phyloP scores from a whole-genome alignment of 2,113 vertebrate species.

The Megalops atlanticus region DNA sequence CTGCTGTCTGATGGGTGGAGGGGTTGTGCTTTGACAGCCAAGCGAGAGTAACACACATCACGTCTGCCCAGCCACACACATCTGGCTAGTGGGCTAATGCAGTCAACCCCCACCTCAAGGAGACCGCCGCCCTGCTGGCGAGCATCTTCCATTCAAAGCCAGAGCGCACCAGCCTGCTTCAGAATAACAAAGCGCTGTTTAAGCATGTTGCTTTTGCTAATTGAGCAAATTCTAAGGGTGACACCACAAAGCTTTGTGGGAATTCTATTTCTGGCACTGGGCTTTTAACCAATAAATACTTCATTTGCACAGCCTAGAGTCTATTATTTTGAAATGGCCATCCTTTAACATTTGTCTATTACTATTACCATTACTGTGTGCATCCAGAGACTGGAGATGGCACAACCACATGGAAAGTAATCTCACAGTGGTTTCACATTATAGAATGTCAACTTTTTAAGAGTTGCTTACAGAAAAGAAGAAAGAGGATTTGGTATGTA shows the following conservation, averaged over 20 bases:
- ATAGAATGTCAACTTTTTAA: too few species aligned
- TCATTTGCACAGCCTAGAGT: background rate
- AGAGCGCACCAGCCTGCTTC: background rate
- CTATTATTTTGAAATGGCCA: background rate
- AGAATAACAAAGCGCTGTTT: background rate
- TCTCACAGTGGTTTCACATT: too few species aligned
- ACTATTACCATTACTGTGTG: too few species aligned
- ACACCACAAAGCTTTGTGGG: background rate
- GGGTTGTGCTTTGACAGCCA: background rate
- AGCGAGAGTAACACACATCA: background rate
- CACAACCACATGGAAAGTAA: too few species aligned
- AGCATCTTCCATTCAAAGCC: background rate
- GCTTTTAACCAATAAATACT: background rate
- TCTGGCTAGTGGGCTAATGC: background rate
- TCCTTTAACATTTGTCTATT: too few species aligned
- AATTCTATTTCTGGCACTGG: background rate
- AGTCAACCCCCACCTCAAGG: background rate
- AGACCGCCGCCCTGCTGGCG: conserved; percentile 2
- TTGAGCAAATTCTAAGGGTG: background rate
- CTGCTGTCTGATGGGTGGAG: background rate
- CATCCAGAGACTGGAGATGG: too few species aligned
- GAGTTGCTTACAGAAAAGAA: too few species aligned
- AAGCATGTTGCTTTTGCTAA: background rate
- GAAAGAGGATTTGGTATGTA: too few species aligned
- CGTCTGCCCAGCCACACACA: background rate